Evolutionary conservation across 2,888 invertebrate genomes (phyloP).

Genomic region (Bombylius discolor): DNA sequence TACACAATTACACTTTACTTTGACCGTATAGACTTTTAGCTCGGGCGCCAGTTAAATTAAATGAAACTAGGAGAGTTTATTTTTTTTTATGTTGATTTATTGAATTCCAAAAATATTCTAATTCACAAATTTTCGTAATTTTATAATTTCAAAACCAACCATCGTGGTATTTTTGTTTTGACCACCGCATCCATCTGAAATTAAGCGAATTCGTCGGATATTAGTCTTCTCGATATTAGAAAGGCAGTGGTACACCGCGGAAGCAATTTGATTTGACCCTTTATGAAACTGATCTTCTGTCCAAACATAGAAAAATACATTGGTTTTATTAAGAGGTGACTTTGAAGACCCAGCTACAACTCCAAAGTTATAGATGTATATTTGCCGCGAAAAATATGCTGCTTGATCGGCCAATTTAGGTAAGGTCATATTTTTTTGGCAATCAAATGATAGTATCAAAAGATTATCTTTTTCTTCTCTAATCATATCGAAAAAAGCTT

Average conservation of each 20-base stretch:
- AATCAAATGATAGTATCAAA: conserved; percentile 21
- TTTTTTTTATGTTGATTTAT: no score
- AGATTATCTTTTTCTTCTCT: conserved; percentile 11
- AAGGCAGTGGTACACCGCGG: conserved; percentile 19
- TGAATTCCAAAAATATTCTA: no score
- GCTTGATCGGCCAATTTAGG: conserved; percentile 23
- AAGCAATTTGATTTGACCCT: conserved; percentile 23
- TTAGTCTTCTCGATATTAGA: neutral
- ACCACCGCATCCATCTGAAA: conserved; percentile 23
- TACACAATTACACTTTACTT: no score
- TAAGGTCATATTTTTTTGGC: conserved; percentile 22
- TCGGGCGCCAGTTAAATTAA: no score
- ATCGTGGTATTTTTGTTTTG: conserved; percentile 23
- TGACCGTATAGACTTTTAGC: no score
- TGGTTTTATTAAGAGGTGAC: conserved; percentile 13
- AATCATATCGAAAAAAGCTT: conserved; percentile 16
- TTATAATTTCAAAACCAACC: no score
- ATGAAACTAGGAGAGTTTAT: no score
- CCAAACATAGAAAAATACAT: conserved; percentile 20
- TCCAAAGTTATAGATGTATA: conserved; percentile 21
- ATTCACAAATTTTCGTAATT: no score
- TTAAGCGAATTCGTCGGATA: conserved; percentile 17
- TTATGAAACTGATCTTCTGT: conserved; percentile 21
- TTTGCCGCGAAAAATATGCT: conserved; percentile 21
- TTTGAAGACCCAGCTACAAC: conserved; percentile 17